phyloP scores from a whole-genome alignment of 2,888 invertebrate genomes.

The Augiades crinisus region DNA sequence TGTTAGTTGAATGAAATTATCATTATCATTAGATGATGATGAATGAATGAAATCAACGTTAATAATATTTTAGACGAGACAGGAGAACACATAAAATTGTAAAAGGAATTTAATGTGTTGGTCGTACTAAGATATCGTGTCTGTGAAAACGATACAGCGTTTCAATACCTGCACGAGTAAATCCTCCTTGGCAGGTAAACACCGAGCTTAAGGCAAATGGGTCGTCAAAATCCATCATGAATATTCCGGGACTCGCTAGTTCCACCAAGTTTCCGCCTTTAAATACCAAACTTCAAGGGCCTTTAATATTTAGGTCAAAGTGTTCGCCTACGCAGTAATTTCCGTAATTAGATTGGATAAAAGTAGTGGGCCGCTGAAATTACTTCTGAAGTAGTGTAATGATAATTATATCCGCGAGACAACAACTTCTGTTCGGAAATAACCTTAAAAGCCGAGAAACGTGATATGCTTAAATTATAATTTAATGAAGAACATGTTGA shows the following conservation, averaged over 20 bases:
- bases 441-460: no score
- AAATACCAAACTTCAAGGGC: background rate
- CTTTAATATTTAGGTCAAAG: constrained; percentile 4
- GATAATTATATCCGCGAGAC: no score
- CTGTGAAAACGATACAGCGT: background rate
- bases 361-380: background rate
- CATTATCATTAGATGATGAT: no score
- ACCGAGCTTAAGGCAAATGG: constrained; percentile 19
- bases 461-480: no score
- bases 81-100: no score
- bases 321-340: background rate
- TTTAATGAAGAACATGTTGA: no score
- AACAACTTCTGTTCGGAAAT: no score
- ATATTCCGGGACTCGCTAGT: constrained; percentile 13
- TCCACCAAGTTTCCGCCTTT: constrained; percentile 1
- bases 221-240: constrained; percentile 33
- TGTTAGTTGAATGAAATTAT: background rate
- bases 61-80: no score
- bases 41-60: no score
- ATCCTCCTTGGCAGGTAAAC: constrained; percentile 7
- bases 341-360: constrained; percentile 2
- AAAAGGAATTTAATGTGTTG: no score
- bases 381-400: background rate
- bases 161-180: constrained; percentile 1
- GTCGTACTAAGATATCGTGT: no score